Percentiles rank a stretch among this genome's conserved stretches.
phyloP scores from a whole-genome alignment of 2,888 invertebrate genomes.

The Mayetiola destructor region DNA sequence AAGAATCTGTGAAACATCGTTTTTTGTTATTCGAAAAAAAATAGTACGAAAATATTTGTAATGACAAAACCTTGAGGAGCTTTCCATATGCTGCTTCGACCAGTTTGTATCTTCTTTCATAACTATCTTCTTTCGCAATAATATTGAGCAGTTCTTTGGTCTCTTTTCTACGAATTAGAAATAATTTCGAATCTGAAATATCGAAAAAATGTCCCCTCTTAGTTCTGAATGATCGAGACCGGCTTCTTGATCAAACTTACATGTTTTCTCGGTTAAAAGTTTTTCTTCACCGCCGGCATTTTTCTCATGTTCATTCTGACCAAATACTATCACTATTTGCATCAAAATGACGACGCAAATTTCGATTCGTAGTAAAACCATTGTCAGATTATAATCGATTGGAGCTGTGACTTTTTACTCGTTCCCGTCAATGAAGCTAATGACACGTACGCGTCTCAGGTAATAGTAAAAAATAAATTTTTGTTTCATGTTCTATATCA shows the following conservation, averaged over 20 bases:
- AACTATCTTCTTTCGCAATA: constrained; percentile 14
- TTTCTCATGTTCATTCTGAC: neutral
- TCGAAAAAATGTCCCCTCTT: neutral
- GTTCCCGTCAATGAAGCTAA: no score
- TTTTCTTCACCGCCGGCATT: neutral
- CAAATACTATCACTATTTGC: neutral
- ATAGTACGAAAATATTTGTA: neutral
- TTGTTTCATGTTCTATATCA: no score
- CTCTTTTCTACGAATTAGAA: constrained; percentile 17
- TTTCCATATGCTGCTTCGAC: constrained; percentile 15
- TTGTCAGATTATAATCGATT: no score
- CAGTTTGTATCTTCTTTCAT: constrained; percentile 16
- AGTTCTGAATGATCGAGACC: neutral
- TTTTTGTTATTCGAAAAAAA: neutral
- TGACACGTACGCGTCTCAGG: no score
- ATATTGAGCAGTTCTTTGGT: constrained; percentile 14
- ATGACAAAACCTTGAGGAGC: constrained; percentile 12
- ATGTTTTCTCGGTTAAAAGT: neutral
- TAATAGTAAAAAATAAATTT: no score
- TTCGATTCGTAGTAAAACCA: no score
- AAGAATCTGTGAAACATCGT: neutral
- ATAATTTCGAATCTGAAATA: constrained; percentile 14
- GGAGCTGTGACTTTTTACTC: no score
- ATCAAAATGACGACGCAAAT: neutral
- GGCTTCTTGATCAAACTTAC: neutral